Evolutionary conservation across 2,113 vertebrate species (phyloP).

Genomic region (Trachemys scripta): DNA sequence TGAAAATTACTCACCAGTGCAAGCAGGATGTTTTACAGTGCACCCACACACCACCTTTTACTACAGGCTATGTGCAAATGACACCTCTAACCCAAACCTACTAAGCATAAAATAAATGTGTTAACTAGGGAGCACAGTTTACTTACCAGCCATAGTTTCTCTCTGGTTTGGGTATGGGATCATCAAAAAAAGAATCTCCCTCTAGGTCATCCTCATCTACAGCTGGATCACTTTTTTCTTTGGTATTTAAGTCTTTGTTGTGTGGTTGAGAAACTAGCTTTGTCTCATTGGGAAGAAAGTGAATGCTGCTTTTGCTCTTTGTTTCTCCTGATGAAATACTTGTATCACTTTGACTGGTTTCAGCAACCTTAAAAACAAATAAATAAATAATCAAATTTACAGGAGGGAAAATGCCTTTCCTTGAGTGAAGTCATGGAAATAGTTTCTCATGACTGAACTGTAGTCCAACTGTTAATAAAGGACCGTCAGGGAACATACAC

Average conservation of each 20-base stretch:
- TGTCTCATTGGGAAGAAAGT: constrained; percentile 64
- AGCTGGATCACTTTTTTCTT: constrained; percentile 62
- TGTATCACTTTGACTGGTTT: constrained; percentile 73
- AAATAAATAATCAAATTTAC: background rate
- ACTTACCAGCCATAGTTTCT: constrained; percentile 89
- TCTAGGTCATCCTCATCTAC: constrained; percentile 82
- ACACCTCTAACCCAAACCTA: background rate
- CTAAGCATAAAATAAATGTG: background rate
- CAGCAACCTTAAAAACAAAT: constrained; percentile 68
- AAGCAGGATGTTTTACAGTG: background rate
- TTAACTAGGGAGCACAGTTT: background rate
- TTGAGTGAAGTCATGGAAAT: background rate
- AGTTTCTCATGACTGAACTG: background rate
- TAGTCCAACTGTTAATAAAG: background rate
- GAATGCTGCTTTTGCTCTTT: constrained; percentile 73
- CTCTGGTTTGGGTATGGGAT: constrained; percentile 91
- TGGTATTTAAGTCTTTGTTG: constrained; percentile 44
- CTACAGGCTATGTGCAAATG: background rate
- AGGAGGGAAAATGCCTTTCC: background rate
- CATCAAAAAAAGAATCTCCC: constrained; percentile 96
- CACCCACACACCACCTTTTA: background rate
- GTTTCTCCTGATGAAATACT: constrained; percentile 72
- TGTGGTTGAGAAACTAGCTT: constrained; percentile 61
- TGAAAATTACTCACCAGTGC: background rate
- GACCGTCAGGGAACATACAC: background rate